Conservation (phyloP, 2,797 vertebrate genomes). For the Sylvia borin region DNA sequence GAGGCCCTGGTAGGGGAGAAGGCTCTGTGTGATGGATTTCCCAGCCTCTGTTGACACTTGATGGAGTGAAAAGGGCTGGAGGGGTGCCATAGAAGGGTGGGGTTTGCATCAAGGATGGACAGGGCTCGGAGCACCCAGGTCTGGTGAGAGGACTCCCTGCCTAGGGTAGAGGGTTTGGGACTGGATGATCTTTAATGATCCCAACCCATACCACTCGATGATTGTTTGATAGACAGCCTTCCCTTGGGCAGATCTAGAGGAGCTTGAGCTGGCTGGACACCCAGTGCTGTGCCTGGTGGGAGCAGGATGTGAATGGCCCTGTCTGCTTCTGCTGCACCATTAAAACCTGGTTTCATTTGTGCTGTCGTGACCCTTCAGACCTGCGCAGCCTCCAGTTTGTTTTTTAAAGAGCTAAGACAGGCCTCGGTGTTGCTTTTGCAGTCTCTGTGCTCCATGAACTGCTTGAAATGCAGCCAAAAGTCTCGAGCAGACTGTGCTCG, state of each 20-base stretch:
- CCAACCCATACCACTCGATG: not conserved
- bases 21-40: not conserved
- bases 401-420: not conserved
- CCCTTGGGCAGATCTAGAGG: not conserved
- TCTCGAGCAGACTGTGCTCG: not conserved
- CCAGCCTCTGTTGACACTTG: rapidly evolving
- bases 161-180: not conserved
- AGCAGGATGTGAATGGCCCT: not conserved
- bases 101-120: not conserved
- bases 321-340: not conserved
- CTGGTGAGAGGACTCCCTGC: not conserved
- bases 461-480: not conserved
- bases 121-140: rapidly evolving
- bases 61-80: not conserved
- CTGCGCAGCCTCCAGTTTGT: not conserved
- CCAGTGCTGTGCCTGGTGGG: not conserved
- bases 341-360: not conserved
- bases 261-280: not conserved
- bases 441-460: not conserved
- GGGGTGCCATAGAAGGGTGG: too few species aligned
- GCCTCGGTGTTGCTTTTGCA: not conserved
- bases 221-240: not conserved
- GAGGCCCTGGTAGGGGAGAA: not conserved
- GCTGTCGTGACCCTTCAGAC: not conserved
- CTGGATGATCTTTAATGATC: not conserved